Percentiles rank a stretch among this genome's conserved stretches.
These are phyloP conservation scores for Sapajus apella DNA, from an alignment of 2,113 vertebrate species.

Conservation along the genomic window DNA sequence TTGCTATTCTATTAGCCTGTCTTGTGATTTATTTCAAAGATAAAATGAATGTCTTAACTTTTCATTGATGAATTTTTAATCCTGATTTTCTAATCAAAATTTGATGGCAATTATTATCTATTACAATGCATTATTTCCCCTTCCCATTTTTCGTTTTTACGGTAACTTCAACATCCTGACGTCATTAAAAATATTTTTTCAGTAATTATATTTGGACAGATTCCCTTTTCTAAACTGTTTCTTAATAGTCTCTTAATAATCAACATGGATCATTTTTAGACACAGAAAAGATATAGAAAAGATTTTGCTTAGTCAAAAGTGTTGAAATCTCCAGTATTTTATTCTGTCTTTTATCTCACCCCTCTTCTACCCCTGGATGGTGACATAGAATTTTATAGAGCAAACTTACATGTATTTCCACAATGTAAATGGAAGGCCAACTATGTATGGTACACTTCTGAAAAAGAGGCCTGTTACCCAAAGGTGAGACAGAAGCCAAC, in stretches of 20 bases:
- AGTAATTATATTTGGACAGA: slow-evolving; percentile 60
- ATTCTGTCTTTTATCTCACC: not conserved
- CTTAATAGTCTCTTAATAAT: slow-evolving; percentile 1
- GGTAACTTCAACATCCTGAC: slow-evolving; percentile 15
- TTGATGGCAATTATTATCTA: slow-evolving; percentile 53
- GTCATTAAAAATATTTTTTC: slow-evolving; percentile 53
- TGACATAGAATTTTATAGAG: not conserved
- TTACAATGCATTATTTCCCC: not conserved
- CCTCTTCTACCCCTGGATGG: not conserved
- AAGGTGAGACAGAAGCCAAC: not conserved
- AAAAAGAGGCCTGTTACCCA: not conserved
- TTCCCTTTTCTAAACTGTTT: slow-evolving; percentile 25
- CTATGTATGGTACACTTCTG: not conserved
- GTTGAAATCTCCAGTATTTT: not conserved
- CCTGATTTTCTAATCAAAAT: slow-evolving; percentile 60
- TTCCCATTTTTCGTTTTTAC: slow-evolving; percentile 1
- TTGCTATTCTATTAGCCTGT: slow-evolving; percentile 65
- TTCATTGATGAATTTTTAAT: slow-evolving; percentile 71
- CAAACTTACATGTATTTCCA: not conserved
- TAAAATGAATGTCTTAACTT: slow-evolving; percentile 67
- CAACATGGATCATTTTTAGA: not conserved
- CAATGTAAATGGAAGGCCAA: not conserved
- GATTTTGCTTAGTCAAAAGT: not conserved
- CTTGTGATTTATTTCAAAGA: slow-evolving; percentile 72
- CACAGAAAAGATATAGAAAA: not conserved